Evolutionary conservation across 2,888 invertebrate species (phyloP).

Genomic region (Ophion ellenae): DNA sequence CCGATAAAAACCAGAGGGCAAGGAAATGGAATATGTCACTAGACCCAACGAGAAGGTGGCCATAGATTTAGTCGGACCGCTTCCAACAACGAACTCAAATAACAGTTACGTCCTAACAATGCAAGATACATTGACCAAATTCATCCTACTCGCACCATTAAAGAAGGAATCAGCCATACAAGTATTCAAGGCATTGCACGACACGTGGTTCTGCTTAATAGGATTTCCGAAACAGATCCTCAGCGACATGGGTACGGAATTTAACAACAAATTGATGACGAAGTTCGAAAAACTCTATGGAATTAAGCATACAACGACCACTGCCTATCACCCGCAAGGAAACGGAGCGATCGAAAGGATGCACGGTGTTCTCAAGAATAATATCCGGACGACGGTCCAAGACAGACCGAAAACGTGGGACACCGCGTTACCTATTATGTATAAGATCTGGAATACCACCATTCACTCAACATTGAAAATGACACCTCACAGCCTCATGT

Average conservation of each 20-base stretch:
- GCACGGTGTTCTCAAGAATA: too few species aligned
- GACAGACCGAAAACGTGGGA: too few species aligned
- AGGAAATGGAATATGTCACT: too few species aligned
- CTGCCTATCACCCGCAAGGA: conserved; percentile 26
- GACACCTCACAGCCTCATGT: too few species aligned
- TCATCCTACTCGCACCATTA: conserved; percentile 35
- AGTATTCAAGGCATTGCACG: conserved; percentile 30
- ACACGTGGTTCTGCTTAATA: conserved; percentile 40
- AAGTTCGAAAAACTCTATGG: conserved; percentile 36
- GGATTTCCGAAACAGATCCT: conserved; percentile 42
- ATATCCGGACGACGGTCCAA: too few species aligned
- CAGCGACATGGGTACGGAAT: conserved; percentile 37
- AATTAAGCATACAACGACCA: conserved; percentile 35
- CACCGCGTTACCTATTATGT: too few species aligned
- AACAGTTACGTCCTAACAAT: conserved; percentile 26
- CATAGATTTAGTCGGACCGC: too few species aligned
- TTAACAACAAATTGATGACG: conserved; percentile 21
- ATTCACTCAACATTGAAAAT: too few species aligned
- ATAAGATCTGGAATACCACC: too few species aligned
- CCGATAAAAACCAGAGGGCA: too few species aligned
- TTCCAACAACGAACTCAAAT: too few species aligned
- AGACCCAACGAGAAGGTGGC: too few species aligned
- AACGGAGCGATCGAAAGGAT: conserved; percentile 38
- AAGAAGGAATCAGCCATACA: conserved; percentile 20
- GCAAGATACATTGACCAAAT: conserved; percentile 34